A percentile compares a stretch with the other conserved stretches of the same genome.
These are phyloP conservation scores for Sebastes minor DNA, from an alignment of 2,797 vertebrate genomes.

Conservation along the genomic window DNA sequence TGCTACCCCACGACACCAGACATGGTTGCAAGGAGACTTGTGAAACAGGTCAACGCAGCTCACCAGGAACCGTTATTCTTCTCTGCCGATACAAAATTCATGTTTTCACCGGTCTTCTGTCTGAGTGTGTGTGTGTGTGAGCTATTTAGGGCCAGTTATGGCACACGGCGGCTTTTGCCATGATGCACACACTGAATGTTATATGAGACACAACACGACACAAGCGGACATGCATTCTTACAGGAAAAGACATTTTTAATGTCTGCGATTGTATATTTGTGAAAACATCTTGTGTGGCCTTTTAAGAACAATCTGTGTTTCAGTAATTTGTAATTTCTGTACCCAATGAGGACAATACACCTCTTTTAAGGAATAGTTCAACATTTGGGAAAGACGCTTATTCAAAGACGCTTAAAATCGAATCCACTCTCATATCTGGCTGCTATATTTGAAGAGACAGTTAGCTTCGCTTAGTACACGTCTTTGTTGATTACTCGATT, in stretches of 20 bases:
- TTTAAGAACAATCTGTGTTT: not conserved
- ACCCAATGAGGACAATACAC: not conserved
- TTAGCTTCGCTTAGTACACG: not conserved
- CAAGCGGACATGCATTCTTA: constrained; percentile 31
- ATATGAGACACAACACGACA: constrained; percentile 55
- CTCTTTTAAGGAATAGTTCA: not conserved
- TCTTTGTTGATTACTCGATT: no score
- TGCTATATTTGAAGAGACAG: not conserved
- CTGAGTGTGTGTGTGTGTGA: not conserved
- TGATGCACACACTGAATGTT: constrained; percentile 48
- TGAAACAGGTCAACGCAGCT: constrained; percentile 1
- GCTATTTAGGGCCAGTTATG: constrained; percentile 17
- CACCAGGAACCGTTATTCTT: not conserved
- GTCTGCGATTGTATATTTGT: not conserved
- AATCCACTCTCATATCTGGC: not conserved
- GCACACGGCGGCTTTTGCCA: constrained; percentile 37
- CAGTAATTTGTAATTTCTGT: not conserved
- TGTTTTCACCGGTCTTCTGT: not conserved
- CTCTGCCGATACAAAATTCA: not conserved
- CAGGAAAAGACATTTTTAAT: not conserved
- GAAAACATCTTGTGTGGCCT: not conserved
- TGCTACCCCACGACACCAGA: not conserved
- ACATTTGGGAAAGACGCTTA: not conserved
- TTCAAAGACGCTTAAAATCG: not conserved
- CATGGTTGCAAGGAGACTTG: not conserved